phyloP scores from a whole-genome alignment of 1,140 invertebrate species.

The Hypothenemus hampei region DNA sequence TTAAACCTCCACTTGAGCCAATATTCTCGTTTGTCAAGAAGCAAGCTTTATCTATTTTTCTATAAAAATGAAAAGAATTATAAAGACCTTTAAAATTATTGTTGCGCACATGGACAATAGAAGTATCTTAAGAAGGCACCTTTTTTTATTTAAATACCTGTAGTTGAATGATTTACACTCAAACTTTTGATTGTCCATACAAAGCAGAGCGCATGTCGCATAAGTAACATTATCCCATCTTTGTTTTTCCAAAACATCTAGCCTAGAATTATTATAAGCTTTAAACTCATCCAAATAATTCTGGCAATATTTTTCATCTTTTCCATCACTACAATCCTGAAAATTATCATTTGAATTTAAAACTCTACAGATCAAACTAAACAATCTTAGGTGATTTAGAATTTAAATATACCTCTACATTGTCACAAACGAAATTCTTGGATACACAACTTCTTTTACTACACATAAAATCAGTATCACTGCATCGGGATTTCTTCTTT shows the following conservation, averaged over 20 bases:
- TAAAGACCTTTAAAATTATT: too few species aligned
- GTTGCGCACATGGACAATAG: too few species aligned
- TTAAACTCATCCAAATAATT: constrained; percentile 36
- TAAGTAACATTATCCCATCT: constrained; percentile 55
- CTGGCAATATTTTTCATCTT: constrained; percentile 54
- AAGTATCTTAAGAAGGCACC: too few species aligned
- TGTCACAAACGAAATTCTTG: constrained; percentile 63
- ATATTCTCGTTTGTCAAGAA: constrained; percentile 56
- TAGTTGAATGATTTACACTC: constrained; percentile 60
- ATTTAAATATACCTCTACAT: constrained; percentile 47
- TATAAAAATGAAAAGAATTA: constrained; percentile 33
- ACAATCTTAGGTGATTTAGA: too few species aligned
- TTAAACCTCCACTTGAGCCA: constrained; percentile 53
- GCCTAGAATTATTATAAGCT: constrained; percentile 44
- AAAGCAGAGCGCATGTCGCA: constrained; percentile 55
- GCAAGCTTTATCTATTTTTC: constrained; percentile 51
- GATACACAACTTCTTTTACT: constrained; percentile 57
- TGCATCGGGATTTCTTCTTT: constrained; percentile 22
- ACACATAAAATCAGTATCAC: constrained; percentile 36
- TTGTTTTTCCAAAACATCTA: constrained; percentile 50
- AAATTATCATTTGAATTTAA: neutral
- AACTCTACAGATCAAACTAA: too few species aligned
- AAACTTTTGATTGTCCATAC: constrained; percentile 53
- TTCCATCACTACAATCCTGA: constrained; percentile 58
- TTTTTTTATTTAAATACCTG: too few species aligned